Percentiles rank a stretch among this genome's conserved stretches.
Conservation (phyloP, 1,140 invertebrate species). For the Cotesia vestalis region DNA sequence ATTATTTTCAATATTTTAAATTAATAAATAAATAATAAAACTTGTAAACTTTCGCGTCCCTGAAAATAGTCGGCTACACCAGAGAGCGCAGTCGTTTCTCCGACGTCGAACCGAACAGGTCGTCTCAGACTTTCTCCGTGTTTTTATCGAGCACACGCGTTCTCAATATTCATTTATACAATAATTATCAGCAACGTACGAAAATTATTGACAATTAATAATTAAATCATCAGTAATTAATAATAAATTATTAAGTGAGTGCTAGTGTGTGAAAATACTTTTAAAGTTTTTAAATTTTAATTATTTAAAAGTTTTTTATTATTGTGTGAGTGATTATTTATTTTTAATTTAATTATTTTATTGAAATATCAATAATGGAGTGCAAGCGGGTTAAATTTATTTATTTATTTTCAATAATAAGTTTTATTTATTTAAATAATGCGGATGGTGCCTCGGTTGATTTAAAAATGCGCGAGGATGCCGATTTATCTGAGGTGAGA, state of each 20-base stretch:
- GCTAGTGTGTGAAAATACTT: neutral
- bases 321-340: neutral
- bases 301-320: slow-evolving; percentile 4
- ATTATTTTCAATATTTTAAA: no score
- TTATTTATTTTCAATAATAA: slow-evolving; percentile 36
- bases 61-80: neutral
- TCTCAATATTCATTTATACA: neutral
- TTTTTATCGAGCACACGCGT: neutral
- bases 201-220: neutral
- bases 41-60: no score
- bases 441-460: slow-evolving; percentile 53
- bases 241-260: no score
- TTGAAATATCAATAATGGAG: neutral
- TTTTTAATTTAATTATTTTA: neutral
- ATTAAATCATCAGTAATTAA: neutral
- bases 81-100: slow-evolving; percentile 37
- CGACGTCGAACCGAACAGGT: slow-evolving; percentile 35
- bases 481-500: slow-evolving; percentile 61
- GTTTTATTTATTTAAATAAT: slow-evolving; percentile 26
- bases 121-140: slow-evolving; percentile 10
- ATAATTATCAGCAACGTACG: neutral
- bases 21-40: no score
- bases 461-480: slow-evolving; percentile 59
- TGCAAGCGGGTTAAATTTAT: slow-evolving; percentile 33
- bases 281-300: neutral